Conservation (phyloP, 2,113 vertebrate genomes). For the Amphiprion percula region DNA sequence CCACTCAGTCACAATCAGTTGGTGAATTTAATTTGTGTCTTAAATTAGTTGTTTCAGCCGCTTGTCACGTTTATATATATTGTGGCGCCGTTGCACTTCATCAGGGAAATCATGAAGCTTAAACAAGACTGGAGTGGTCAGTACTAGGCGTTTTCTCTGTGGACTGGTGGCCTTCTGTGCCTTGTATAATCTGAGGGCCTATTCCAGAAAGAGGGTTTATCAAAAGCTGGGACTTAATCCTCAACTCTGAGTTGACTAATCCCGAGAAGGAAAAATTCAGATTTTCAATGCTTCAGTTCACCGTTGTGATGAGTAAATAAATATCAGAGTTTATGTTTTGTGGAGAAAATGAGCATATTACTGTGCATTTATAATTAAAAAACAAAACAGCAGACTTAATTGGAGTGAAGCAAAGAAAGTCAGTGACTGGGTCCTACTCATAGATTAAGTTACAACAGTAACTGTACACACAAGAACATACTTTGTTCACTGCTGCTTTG, state of each 20-base stretch:
- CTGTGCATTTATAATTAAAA: too few species aligned
- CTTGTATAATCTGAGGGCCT: too few species aligned
- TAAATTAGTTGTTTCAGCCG: constrained; percentile 28
- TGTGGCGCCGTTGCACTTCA: constrained; percentile 28
- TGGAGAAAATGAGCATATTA: too few species aligned
- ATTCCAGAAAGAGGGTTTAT: not conserved
- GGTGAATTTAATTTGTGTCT: constrained; percentile 26
- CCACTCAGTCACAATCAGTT: not conserved
- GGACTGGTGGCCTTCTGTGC: not conserved
- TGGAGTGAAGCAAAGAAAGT: too few species aligned
- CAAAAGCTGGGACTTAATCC: not conserved
- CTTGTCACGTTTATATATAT: constrained; percentile 36
- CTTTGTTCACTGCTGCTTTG: too few species aligned
- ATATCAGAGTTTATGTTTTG: too few species aligned
- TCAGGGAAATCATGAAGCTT: constrained; percentile 32
- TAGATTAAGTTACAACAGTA: too few species aligned
- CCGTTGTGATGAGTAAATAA: too few species aligned
- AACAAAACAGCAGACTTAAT: too few species aligned
- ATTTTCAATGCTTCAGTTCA: too few species aligned
- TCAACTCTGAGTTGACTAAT: not conserved
- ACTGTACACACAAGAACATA: too few species aligned
- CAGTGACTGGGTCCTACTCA: too few species aligned
- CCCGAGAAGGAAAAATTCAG: not conserved
- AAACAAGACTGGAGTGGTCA: constrained; percentile 5
- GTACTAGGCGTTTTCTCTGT: not conserved